Conservation (phyloP, 2,797 vertebrate genomes). For the Pseudochromis fuscus region DNA sequence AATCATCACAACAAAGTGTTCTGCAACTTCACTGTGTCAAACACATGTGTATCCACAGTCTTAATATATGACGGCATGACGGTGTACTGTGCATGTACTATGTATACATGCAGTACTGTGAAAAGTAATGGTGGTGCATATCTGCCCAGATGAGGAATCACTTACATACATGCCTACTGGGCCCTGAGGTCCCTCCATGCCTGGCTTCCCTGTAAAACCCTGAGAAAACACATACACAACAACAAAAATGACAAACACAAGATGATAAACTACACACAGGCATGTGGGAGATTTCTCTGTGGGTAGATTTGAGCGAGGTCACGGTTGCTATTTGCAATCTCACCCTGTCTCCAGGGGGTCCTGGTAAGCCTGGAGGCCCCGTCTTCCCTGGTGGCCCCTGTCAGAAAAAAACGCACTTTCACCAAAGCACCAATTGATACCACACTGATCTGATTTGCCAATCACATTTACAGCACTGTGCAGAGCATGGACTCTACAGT, state of each 20-base stretch:
- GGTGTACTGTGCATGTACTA: neutral
- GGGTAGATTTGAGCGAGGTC: neutral
- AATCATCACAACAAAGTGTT: too few relatives aligned
- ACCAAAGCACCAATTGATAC: constrained; percentile 6
- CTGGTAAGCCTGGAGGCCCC: constrained; percentile 79
- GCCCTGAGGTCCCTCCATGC: constrained; percentile 89
- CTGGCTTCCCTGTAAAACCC: constrained; percentile 90
- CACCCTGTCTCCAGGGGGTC: constrained; percentile 86
- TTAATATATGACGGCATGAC: neutral
- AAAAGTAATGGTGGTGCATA: constrained; percentile 23
- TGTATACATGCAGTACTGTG: constrained; percentile 1
- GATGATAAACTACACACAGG: neutral
- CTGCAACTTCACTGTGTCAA: too few relatives aligned
- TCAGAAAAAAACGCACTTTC: constrained; percentile 33
- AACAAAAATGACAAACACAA: neutral
- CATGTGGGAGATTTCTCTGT: neutral
- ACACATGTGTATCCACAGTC: too few relatives aligned
- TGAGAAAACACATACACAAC: constrained; percentile 65
- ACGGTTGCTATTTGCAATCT: constrained; percentile 40
- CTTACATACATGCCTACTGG: constrained; percentile 93
- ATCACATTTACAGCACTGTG: neutral
- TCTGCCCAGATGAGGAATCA: constrained; percentile 70
- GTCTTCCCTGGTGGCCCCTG: constrained; percentile 86
- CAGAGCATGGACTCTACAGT: neutral
- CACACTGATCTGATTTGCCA: constrained; percentile 1